Evolutionary conservation across 2,113 vertebrate species (phyloP).

Genomic region (Paramormyrops kingsleyae): DNA sequence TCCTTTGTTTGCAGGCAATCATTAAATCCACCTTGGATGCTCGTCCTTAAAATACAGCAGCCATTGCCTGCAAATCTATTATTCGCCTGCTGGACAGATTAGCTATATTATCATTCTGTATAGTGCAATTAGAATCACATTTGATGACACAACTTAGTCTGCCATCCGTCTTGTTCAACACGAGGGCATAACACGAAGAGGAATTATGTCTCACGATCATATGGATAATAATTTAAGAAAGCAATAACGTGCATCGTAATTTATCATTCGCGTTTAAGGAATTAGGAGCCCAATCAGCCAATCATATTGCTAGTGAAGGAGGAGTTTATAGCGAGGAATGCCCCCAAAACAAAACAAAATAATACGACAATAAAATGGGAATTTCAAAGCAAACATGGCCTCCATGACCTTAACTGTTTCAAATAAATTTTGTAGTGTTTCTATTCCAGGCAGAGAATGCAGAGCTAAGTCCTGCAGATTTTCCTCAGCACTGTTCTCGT

Average conservation of each 20-base stretch:
- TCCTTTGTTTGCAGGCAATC: slow-evolving; percentile 51
- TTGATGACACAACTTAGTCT: slow-evolving; percentile 29
- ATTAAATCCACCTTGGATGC: slow-evolving; percentile 45
- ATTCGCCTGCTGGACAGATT: slow-evolving; percentile 28
- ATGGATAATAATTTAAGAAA: slow-evolving; percentile 24
- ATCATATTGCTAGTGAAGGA: neutral
- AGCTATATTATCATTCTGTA: slow-evolving; percentile 31
- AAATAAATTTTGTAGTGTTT: neutral
- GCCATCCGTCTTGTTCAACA: slow-evolving; percentile 33
- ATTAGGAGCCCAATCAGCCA: neutral
- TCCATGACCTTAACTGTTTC: neutral
- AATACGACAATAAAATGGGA: neutral
- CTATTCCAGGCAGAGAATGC: neutral
- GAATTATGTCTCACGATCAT: slow-evolving; percentile 39
- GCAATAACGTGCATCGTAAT: neutral
- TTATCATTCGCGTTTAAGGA: neutral
- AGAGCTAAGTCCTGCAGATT: neutral
- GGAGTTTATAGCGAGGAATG: neutral
- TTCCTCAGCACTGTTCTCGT: neutral
- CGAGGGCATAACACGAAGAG: slow-evolving; percentile 30
- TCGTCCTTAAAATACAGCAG: slow-evolving; percentile 31
- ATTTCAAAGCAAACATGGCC: neutral
- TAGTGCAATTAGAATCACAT: slow-evolving; percentile 35
- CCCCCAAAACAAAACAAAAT: neutral
- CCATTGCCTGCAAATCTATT: slow-evolving; percentile 23